Evolutionary conservation across 1,140 invertebrate species (phyloP), one percentile per base, ranked within the genome.

Genomic region (Temnothorax longispinosus): DNA sequence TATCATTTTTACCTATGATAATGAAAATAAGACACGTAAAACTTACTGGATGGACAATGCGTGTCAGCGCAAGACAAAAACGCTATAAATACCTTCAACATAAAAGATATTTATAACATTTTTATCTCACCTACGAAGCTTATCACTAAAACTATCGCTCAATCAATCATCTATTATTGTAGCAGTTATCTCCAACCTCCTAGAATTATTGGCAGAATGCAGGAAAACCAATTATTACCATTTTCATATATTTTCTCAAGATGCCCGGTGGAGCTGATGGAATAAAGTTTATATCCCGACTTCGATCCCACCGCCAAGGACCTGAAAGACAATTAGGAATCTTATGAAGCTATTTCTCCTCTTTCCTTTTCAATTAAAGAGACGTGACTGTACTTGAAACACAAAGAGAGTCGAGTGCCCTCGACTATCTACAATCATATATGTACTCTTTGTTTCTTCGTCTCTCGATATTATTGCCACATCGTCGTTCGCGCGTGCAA

Each of bases 251-350:
- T 98, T 92, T 97, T 97, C 93, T 99, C 98, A 87, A 99, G 96
- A 75, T 97, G 96, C 95, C 99, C 98, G 74, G 98, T 97, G 10
- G 97, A 97, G 87, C 96, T 97, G 54, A 99, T 96, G 38, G 98
- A 98, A 95, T 98, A 99, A 77, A 99, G 96, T 94, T 97, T 97
- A 95, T 99, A 99, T 35, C 98, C 98, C 88, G 96, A 97, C 93
- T 97, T 98, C 85, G 98, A 98, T 89, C 98, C 99, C 92, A 99
- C 98, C 87, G 98, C 98, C 92, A 99, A 96, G 13, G 99, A 99
- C 93, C 99, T 99, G 93, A 85, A 96, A 95, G 0, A 67, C 15
- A 32, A 47, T 64, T 6, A 47, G 18, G 3, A 32, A 32, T 54
- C 15, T 78, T 54, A 67, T 15, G n/a, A 15, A 11, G n/a, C 27